phyloP scores from a whole-genome alignment of 2,797 vertebrate genomes.

The Ambastaia sidthimunki region DNA sequence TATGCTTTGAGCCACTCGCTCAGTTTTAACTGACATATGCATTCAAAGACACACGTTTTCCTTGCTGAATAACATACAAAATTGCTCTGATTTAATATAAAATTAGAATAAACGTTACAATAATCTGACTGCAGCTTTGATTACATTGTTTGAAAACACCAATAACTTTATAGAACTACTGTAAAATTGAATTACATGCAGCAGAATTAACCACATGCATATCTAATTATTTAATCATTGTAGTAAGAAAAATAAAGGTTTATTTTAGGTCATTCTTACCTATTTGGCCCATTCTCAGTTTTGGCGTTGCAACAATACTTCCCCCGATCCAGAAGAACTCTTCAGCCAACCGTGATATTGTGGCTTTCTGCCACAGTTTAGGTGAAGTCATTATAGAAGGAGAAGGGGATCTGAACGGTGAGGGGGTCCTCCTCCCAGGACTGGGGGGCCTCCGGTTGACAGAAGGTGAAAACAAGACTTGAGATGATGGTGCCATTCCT shows the following conservation, averaged over 20 bases:
- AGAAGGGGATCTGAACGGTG: constrained; percentile 55
- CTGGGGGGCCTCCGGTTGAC: constrained; percentile 46
- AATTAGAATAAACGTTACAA: not conserved
- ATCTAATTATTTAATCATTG: not conserved
- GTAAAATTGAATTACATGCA: not conserved
- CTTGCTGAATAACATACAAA: not conserved
- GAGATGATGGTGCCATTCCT: constrained; percentile 68
- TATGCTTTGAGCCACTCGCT: constrained; percentile 71
- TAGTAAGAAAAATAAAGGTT: not conserved
- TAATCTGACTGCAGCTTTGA: not conserved
- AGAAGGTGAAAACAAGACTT: constrained; percentile 63
- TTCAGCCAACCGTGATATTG: constrained; percentile 85
- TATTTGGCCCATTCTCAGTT: constrained; percentile 87
- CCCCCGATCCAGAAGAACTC: constrained; percentile 92
- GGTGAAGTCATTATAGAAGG: constrained; percentile 77
- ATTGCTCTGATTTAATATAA: not conserved
- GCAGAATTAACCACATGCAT: not conserved
- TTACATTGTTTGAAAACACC: not conserved
- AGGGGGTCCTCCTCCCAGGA: constrained; percentile 28
- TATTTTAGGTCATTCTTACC: constrained; percentile 77
- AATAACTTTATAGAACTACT: not conserved
- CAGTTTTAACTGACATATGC: not conserved
- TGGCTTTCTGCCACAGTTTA: constrained; percentile 79
- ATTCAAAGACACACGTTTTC: not conserved
- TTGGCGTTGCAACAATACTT: constrained; percentile 83